Evolutionary conservation across 2,888 invertebrate species (phyloP), one percentile per base, ranked within the genome.

Genomic region (Epinotia bilunana): DNA sequence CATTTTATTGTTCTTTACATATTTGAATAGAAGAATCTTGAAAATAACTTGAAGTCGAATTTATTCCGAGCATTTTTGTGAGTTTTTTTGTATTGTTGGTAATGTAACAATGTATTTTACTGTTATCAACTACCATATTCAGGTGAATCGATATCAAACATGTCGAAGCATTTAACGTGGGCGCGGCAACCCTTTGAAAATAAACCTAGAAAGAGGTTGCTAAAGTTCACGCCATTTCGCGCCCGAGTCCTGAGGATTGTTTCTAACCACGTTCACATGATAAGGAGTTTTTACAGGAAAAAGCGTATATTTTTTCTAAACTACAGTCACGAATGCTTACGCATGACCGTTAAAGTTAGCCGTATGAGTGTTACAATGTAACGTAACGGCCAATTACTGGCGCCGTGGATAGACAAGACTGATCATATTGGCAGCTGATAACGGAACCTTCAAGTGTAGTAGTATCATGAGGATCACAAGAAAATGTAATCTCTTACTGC

Each of bases 281-380:
- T 43, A 43, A 9, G 7, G 11, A 46, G 13, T 49, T 4, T 53
- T n/a, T 53, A 53, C 53, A 6, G 7, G 53, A 49, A 5, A 49
- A 16, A 16, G 16, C 49, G 0, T 46, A 16, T 49, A 5, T 5
- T 49, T n/a, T 53, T 53, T n/a, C 6, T 2, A 53, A n/a, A 7
- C n/a, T 5, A n/a, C n/a, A n/a, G n/a, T n/a, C 53, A 53, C n/a
- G 53, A 39, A 53, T 53, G n/a, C n/a, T n/a, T 53, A 13, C 16
- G 46, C 53, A 7, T 53, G 53, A 53, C 7, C n/a, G n/a, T 53
- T 53, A n/a, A n/a, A 53, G 53, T 53, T 53, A 53, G 53, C n/a
- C n/a, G 53, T 53, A 53, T 6, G 23, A 16, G 61, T 46, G 58
- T 69, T 69, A 69, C 69, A 69, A 60, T 69, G 69, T 69, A 60